phyloP scores from a whole-genome alignment of 2,113 vertebrate species.

The Leptodactylus fuscus region DNA sequence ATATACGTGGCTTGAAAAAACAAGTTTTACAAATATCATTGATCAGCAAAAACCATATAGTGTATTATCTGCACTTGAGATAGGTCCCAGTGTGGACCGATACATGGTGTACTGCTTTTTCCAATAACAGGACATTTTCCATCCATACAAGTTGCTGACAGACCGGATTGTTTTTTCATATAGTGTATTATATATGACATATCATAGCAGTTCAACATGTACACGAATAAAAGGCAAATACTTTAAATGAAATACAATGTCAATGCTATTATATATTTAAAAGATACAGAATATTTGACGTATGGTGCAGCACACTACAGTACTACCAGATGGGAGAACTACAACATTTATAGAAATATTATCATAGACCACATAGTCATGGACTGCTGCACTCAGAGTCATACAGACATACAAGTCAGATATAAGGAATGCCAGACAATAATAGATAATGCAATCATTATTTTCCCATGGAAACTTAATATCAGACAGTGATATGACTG shows the following conservation, averaged over 20 bases:
- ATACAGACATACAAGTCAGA: not conserved
- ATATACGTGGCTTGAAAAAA: too few species aligned
- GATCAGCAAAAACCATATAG: not conserved
- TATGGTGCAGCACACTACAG: too few species aligned
- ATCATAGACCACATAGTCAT: not conserved
- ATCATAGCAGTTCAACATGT: not conserved
- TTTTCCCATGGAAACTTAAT: not conserved
- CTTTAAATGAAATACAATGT: not conserved
- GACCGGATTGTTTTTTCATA: too few species aligned
- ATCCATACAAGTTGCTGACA: too few species aligned
- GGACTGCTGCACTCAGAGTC: not conserved
- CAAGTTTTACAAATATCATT: not conserved
- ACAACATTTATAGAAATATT: too few species aligned
- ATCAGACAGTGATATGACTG: not conserved
- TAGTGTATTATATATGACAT: not conserved
- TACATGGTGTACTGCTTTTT: too few species aligned
- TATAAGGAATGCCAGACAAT: not conserved
- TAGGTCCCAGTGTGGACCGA: too few species aligned
- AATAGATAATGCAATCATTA: not conserved
- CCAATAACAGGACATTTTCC: too few species aligned
- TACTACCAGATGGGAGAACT: too few species aligned
- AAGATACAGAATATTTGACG: too few species aligned
- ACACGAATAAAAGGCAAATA: not conserved
- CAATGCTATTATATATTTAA: too few species aligned
- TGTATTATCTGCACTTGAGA: too few species aligned